These are phyloP conservation scores for Atlantisia rogersi DNA, from an alignment of 2,113 vertebrate genomes.

Conservation along the genomic window DNA sequence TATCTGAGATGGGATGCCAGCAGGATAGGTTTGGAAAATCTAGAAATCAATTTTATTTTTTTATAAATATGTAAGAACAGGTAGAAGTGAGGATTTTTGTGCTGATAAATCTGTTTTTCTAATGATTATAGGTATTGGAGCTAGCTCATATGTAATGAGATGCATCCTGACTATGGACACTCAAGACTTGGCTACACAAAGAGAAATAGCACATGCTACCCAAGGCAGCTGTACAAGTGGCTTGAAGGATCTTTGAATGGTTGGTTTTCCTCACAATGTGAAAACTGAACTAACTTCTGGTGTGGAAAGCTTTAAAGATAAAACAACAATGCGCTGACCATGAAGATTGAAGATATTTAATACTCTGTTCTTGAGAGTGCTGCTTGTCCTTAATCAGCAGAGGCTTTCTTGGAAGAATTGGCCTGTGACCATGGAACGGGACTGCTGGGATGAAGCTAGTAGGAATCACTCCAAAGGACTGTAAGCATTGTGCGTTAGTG, in stretches of 20 bases:
- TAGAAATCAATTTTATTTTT: neutral
- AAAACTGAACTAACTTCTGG: slow-evolving; percentile 79
- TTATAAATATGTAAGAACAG: neutral
- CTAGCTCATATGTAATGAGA: slow-evolving; percentile 78
- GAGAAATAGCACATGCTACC: slow-evolving; percentile 60
- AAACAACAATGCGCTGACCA: neutral
- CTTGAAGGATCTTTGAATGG: slow-evolving; percentile 76
- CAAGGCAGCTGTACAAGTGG: slow-evolving; percentile 64
- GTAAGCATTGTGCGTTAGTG: slow-evolving; percentile 70
- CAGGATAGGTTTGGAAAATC: neutral
- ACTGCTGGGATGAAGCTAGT: slow-evolving; percentile 66
- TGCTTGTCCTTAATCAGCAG: slow-evolving; percentile 69
- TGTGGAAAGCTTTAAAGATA: slow-evolving; percentile 70
- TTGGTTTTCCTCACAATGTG: slow-evolving; percentile 75
- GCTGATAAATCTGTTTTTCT: neutral
- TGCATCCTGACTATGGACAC: slow-evolving; percentile 80
- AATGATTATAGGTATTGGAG: slow-evolving; percentile 69
- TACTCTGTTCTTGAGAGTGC: slow-evolving; percentile 55
- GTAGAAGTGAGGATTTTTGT: neutral
- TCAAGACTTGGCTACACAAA: slow-evolving; percentile 68
- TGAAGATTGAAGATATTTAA: slow-evolving; percentile 23
- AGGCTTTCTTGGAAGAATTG: slow-evolving; percentile 69
- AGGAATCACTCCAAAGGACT: slow-evolving; percentile 77
- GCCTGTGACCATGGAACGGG: slow-evolving; percentile 44
- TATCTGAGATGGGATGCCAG: neutral